Percentiles rank a stretch among this genome's conserved stretches.
Conservation (phyloP, 2,113 vertebrate species). For the Forbesichthys papilliferus region DNA sequence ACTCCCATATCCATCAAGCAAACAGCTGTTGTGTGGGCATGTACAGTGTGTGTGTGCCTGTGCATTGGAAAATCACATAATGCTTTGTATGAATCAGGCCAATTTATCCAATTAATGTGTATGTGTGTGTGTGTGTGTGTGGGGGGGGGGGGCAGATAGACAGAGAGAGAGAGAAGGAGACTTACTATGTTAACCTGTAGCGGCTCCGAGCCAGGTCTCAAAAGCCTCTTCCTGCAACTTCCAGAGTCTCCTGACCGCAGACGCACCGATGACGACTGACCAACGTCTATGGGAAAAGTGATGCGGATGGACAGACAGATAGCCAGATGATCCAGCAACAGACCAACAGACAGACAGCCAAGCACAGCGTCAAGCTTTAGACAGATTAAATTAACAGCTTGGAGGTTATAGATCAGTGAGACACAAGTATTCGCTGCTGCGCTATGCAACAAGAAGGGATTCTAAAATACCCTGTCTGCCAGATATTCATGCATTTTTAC, state of each 20-base stretch:
- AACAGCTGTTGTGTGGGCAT: neutral
- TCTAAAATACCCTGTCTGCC: neutral
- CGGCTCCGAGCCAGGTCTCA: constrained; percentile 84
- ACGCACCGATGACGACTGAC: constrained; percentile 67
- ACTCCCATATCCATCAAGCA: neutral
- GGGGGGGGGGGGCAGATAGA: no score
- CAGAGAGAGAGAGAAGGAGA: constrained; percentile 2
- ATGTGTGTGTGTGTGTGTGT: constrained; percentile 1
- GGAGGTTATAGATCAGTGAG: neutral
- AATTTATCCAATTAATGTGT: neutral
- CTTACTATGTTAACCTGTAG: constrained; percentile 86
- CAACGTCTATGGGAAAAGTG: constrained; percentile 24
- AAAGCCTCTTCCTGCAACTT: constrained; percentile 73
- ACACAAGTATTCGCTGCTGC: neutral
- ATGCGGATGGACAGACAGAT: neutral
- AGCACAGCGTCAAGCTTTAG: no score
- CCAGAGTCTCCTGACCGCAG: constrained; percentile 71
- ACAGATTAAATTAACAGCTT: neutral
- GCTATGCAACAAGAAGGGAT: neutral
- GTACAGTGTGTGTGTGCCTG: neutral
- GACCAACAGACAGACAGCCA: neutral
- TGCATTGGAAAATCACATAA: neutral
- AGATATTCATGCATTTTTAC: constrained; percentile 5
- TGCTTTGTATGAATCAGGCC: neutral
- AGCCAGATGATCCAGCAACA: neutral